These are phyloP conservation scores for Andricus curvator DNA, from an alignment of 2,888 invertebrate species.

Conservation along the genomic window DNA sequence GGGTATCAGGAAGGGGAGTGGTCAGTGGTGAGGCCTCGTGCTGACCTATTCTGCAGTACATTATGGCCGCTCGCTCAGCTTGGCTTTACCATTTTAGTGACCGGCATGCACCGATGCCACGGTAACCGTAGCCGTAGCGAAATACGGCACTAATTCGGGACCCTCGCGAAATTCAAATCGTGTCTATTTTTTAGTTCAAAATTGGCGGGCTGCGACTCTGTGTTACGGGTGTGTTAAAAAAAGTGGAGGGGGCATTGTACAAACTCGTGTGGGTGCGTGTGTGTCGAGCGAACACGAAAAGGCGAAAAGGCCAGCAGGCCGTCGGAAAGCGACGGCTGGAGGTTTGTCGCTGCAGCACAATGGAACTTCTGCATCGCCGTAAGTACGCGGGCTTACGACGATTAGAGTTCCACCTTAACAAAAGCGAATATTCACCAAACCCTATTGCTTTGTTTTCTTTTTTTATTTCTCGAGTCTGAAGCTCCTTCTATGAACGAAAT, in stretches of 20 bases:
- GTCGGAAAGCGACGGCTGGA: conserved; percentile 60
- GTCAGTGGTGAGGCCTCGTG: conserved; percentile 73
- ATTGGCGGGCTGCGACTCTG: conserved; percentile 7
- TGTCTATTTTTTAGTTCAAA: not conserved
- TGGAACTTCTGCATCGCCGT: conserved; percentile 68
- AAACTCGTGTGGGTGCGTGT: conserved; percentile 46
- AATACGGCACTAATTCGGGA: not conserved
- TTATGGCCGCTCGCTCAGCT: conserved; percentile 73
- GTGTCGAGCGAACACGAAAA: conserved; percentile 49
- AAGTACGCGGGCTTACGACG: conserved; percentile 66
- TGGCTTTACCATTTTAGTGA: conserved; percentile 48
- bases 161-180: conserved; percentile 5
- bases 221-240: conserved; percentile 7
- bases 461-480: not conserved
- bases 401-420: conserved; percentile 43
- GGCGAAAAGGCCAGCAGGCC: conserved; percentile 51
- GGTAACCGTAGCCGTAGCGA: conserved; percentile 29
- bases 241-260: conserved; percentile 24
- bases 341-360: conserved; percentile 67
- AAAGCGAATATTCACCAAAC: conserved; percentile 11
- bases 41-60: conserved; percentile 76
- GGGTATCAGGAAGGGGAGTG: conserved; percentile 73
- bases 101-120: conserved; percentile 53
- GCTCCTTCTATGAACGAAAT: conserved; percentile 10
- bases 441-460: conserved; percentile 32